Base-by-base conservation (phyloP, 2,797 vertebrate genomes). In the Bradypus variegatus region DNA sequence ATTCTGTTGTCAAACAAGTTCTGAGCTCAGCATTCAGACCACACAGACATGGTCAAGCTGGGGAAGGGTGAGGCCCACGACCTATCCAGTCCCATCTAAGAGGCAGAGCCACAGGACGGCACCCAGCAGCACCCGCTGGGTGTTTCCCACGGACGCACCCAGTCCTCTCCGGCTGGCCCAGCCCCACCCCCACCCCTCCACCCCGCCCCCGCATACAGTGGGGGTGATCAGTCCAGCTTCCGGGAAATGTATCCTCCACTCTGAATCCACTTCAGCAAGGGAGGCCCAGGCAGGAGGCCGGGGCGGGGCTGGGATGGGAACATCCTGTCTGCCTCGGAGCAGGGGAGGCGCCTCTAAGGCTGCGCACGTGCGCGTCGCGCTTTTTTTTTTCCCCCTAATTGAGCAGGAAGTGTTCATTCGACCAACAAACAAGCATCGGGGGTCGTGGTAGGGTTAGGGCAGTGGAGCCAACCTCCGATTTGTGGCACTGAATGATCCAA, bases 381-480 rank as follows among this genome's bases (percentile, higher is more conserved):
- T 67, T 79, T 77, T 55, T 70, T 55, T 64, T 60, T 8, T 16
- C 6, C 19, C 4, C 10, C 13, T 18, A 58, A 72, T 2, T 73
- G 64, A 90, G 83, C 94, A 96, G 95, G 95, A 96, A 96, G 92
- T 85, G 89, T 77, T 94, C 95, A 91, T 8, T 94, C 27, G 2
- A 91, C 80, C 1, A 1, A 85, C 96, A 94, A 95, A 94, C 92
- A 94, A 86, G 91, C 79, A 92, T 94, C 62, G 92, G 94, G 94
- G 96, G 95, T 95, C 95, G 65, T 13, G 81, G 82, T 75, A 90
- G 94, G 95, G 96, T 95, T 89, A 96, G 80, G 90, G 93, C 86
- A 0, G 75, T 9, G 65, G 73, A 94, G 91, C 76, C 77, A 79
- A 88, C 67, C 90, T 77, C 91, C 90, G 93, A 94, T 95, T 94